phyloP scores from a whole-genome alignment of 2,113 vertebrate species.

The Odontophorus gujanensis region DNA sequence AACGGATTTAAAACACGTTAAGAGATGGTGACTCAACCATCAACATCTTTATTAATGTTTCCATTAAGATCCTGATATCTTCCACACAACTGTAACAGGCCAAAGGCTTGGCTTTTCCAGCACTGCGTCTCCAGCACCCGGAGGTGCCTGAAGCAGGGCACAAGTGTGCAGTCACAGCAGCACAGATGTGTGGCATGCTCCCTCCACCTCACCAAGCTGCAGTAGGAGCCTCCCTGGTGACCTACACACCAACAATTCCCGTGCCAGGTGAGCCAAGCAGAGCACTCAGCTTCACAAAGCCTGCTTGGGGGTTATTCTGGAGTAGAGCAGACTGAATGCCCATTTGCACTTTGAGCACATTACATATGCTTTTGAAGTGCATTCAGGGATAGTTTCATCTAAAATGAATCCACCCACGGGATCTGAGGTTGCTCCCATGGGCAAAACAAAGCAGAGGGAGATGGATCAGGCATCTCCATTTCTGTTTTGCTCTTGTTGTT shows the following conservation, averaged over 20 bases:
- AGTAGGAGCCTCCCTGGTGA: not conserved
- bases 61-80: not conserved
- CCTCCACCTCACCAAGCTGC: accelerated
- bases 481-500: not conserved
- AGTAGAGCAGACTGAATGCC: not conserved
- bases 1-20: no score
- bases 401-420: not conserved
- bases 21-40: no score
- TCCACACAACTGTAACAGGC: not conserved
- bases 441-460: not conserved
- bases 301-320: not conserved
- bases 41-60: not conserved
- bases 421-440: not conserved
- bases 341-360: not conserved
- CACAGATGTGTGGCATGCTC: not conserved
- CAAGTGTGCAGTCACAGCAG: no score
- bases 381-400: not conserved
- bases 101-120: not conserved
- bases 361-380: not conserved
- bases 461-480: not conserved
- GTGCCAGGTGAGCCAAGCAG: not conserved
- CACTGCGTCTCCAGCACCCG: not conserved
- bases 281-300: not conserved
- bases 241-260: not conserved
- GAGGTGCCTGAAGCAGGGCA: not conserved